These are phyloP conservation scores for Calameuta filiformis DNA, from an alignment of 2,888 invertebrate genomes.

Conservation along the genomic window DNA sequence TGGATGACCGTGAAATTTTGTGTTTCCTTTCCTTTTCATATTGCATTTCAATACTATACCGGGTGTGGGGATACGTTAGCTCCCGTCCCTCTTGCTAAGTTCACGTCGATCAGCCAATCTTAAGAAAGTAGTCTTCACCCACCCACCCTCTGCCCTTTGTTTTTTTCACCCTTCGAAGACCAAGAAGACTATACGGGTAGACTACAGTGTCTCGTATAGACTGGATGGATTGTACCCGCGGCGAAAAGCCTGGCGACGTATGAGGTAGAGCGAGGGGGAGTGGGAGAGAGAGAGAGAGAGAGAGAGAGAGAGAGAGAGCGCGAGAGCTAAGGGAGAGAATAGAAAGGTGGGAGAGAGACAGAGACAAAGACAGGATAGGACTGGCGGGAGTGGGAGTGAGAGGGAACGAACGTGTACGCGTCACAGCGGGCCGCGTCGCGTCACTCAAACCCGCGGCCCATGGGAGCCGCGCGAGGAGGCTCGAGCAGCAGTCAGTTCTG, in stretches of 20 bases:
- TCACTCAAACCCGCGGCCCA: constrained; percentile 56
- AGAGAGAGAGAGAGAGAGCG: neutral
- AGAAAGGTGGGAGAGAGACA: constrained; percentile 21
- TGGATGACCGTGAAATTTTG: no score
- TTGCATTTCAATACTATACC: no score
- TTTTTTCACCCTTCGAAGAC: no score
- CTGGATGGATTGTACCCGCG: neutral
- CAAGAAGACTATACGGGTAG: no score
- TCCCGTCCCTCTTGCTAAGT: no score
- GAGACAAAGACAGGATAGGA: constrained; percentile 20
- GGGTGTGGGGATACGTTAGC: no score
- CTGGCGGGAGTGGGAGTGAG: constrained; percentile 22
- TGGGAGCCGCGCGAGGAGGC: constrained; percentile 33
- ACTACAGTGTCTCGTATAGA: no score
- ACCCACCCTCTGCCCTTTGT: no score
- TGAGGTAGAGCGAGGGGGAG: neutral
- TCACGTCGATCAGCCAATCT: no score
- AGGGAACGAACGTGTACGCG: constrained; percentile 49
- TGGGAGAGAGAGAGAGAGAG: neutral
- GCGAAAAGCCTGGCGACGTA: neutral
- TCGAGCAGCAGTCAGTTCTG: constrained; percentile 61
- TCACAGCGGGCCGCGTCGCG: constrained; percentile 61
- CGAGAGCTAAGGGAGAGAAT: neutral
- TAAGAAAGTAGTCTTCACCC: no score
- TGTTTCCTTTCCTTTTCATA: no score